Evolutionary conservation across 2,113 vertebrate genomes (phyloP).

Genomic region (Lophotis ruficrista): DNA sequence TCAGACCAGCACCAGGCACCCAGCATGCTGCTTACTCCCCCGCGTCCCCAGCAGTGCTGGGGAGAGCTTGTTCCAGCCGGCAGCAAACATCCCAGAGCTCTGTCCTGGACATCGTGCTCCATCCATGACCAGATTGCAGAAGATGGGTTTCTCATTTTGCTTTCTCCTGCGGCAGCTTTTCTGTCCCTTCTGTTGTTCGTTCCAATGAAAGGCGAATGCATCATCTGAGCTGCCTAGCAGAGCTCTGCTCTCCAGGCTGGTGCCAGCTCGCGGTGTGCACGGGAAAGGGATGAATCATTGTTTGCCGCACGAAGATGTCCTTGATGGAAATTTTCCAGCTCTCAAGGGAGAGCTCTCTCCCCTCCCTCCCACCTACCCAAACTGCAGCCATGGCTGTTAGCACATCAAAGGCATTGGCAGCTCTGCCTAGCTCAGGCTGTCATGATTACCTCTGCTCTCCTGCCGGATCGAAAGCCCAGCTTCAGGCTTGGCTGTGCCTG

Average conservation of each 20-base stretch:
- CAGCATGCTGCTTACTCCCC: neutral
- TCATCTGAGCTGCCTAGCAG: constrained; percentile 18
- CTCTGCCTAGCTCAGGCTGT: neutral
- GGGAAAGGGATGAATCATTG: constrained; percentile 62
- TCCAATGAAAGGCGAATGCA: constrained; percentile 26
- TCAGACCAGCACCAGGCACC: neutral
- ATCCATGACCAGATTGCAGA: neutral
- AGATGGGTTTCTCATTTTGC: constrained; percentile 7
- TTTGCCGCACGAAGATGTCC: constrained; percentile 18
- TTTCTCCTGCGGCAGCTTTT: neutral
- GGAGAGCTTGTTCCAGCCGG: neutral
- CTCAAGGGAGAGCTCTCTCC: constrained; percentile 12
- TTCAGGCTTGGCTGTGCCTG: neutral
- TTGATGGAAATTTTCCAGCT: constrained; percentile 56
- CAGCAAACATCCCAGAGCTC: neutral
- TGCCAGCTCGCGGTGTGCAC: neutral
- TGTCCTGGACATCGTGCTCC: neutral
- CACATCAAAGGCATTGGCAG: neutral
- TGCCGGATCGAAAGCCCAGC: neutral
- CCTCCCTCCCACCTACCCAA: neutral
- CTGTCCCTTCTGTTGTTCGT: constrained; percentile 1
- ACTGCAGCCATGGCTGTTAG: neutral
- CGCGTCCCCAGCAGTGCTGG: fast-evolving
- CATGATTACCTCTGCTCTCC: neutral
- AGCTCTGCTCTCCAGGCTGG: neutral